phyloP scores from a whole-genome alignment of 2,888 invertebrate species.

The Seira sanloemensis region DNA sequence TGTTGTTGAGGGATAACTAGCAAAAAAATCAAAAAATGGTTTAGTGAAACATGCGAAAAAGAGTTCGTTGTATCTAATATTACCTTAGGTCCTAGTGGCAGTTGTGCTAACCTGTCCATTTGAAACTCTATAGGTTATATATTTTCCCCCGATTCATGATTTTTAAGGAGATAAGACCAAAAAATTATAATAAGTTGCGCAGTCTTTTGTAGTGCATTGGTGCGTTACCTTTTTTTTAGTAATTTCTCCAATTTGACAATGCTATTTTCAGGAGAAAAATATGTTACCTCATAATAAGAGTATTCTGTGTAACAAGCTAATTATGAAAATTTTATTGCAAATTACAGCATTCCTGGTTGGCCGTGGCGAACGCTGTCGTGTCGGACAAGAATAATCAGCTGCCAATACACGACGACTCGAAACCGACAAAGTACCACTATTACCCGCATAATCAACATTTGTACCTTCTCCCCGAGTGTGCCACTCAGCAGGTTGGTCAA shows the following conservation, averaged over 20 bases:
- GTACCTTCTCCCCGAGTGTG: conserved; percentile 93
- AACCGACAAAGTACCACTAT: conserved; percentile 95
- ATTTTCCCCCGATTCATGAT: background rate
- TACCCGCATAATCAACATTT: conserved; percentile 96
- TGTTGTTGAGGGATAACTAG: background rate
- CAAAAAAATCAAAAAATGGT: background rate
- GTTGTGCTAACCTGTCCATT: background rate
- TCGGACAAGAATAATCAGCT: conserved; percentile 67
- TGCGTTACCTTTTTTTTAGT: background rate
- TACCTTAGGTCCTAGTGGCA: background rate
- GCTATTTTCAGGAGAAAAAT: background rate
- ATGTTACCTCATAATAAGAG: conserved; percentile 25
- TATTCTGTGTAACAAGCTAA: background rate
- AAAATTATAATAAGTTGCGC: background rate
- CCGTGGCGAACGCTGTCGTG: conserved; percentile 71
- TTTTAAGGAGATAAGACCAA: background rate
- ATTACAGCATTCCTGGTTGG: conserved; percentile 69
- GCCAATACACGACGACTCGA: conserved; percentile 80
- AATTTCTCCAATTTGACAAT: background rate
- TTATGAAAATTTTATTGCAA: conserved; percentile 3
- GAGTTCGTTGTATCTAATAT: background rate
- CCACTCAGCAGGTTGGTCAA: conserved; percentile 88
- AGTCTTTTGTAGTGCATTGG: background rate
- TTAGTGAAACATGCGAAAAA: background rate
- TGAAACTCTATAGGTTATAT: no score